Percentiles rank a stretch among this genome's conserved stretches.
phyloP scores from a whole-genome alignment of 2,113 vertebrate genomes.

The Heterotis niloticus region DNA sequence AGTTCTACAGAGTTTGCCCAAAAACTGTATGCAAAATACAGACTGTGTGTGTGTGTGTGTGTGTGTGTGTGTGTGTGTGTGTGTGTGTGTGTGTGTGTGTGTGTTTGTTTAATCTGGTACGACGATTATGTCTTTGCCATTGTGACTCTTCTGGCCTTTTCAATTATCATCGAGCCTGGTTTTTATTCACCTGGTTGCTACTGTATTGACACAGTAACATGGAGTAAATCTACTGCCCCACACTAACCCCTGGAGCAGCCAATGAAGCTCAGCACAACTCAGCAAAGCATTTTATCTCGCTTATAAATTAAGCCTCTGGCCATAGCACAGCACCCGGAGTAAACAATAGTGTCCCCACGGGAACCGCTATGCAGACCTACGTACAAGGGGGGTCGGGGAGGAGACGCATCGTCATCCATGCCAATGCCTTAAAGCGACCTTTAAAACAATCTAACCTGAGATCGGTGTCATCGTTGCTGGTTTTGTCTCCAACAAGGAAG shows the following conservation, averaged over 20 bases:
- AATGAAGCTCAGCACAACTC: slow-evolving; percentile 37
- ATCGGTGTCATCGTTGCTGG: slow-evolving; percentile 35
- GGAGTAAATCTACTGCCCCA: not conserved
- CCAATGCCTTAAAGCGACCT: slow-evolving; percentile 55
- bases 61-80: not conserved
- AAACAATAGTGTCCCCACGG: slow-evolving; percentile 60
- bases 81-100: not conserved
- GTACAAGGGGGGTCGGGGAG: slow-evolving; percentile 9
- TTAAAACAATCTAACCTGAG: slow-evolving; percentile 47
- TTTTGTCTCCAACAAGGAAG: slow-evolving; percentile 54
- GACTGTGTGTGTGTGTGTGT: not conserved
- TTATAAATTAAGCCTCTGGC: slow-evolving; percentile 59
- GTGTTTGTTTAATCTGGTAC: not conserved
- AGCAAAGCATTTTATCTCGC: slow-evolving; percentile 55
- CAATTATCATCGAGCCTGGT: not conserved
- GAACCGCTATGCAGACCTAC: slow-evolving; percentile 51
- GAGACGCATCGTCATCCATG: slow-evolving; percentile 21
- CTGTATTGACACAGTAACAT: not conserved
- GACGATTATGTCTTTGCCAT: not conserved
- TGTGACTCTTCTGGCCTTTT: not conserved
- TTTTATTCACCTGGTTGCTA: not conserved
- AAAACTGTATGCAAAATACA: not conserved
- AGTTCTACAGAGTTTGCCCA: no score
- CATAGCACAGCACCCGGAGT: slow-evolving; percentile 41
- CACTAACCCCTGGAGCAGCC: slow-evolving; percentile 1